phyloP scores from a whole-genome alignment of 2,888 invertebrate genomes.

The Sepiola atlantica region DNA sequence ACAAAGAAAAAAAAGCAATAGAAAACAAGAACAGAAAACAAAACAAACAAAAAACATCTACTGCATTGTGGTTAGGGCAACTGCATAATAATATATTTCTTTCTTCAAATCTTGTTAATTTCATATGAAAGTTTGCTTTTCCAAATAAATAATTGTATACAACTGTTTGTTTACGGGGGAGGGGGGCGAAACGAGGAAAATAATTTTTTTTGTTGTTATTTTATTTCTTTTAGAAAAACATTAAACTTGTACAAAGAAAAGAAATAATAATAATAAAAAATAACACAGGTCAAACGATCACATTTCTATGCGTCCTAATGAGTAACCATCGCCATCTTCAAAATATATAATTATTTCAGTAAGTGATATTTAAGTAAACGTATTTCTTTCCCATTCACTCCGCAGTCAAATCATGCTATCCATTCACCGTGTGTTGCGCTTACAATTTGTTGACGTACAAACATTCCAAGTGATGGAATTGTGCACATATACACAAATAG shows the following conservation, averaged over 20 bases:
- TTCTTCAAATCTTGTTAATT: neutral
- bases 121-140: neutral
- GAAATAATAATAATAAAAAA: too few relatives aligned
- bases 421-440: neutral
- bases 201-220: too few relatives aligned
- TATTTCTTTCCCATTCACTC: neutral
- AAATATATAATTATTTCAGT: neutral
- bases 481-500: neutral
- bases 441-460: slow-evolving; percentile 24
- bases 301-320: neutral
- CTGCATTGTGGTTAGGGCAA: neutral
- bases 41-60: neutral
- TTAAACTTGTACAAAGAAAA: neutral
- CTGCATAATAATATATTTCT: neutral
- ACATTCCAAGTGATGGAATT: neutral
- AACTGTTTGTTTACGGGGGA: neutral
- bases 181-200: neutral
- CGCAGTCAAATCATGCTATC: neutral
- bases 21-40: neutral
- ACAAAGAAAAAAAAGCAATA: neutral
- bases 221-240: neutral
- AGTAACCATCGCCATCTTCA: neutral
- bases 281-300: neutral
- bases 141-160: neutral
- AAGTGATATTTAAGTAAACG: slow-evolving; percentile 2